phyloP scores from a whole-genome alignment of 2,797 vertebrate genomes.

The Malurus leucopterus region DNA sequence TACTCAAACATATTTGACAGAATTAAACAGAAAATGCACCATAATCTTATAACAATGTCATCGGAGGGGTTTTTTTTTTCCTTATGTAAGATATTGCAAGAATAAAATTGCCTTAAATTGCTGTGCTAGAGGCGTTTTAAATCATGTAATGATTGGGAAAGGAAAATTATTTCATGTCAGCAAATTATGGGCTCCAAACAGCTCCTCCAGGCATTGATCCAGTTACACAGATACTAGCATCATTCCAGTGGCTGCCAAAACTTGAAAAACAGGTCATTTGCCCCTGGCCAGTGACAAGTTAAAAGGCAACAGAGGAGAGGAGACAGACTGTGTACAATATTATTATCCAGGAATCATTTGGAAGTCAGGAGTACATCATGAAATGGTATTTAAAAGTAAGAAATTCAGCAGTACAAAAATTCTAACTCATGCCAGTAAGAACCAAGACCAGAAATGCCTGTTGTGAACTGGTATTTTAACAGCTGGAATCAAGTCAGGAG shows the following conservation, averaged over 20 bases:
- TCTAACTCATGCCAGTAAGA: background rate
- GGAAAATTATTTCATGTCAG: background rate
- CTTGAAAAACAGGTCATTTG: background rate
- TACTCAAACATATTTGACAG: background rate
- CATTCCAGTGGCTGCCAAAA: background rate
- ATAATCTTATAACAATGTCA: background rate
- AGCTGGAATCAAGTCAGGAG: background rate
- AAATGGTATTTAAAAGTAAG: background rate
- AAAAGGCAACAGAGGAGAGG: background rate
- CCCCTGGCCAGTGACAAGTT: background rate
- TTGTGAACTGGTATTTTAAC: background rate
- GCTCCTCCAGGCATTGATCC: background rate
- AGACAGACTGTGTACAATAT: background rate
- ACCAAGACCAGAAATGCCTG: background rate
- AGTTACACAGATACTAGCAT: background rate
- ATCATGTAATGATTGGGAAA: background rate
- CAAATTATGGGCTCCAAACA: background rate
- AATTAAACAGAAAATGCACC: background rate
- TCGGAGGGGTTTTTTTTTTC: background rate
- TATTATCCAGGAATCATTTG: background rate
- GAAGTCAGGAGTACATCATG: background rate
- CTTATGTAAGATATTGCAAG: background rate
- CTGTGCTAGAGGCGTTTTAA: background rate
- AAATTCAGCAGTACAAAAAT: background rate
- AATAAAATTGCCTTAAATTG: background rate